Evolutionary conservation across 2,113 vertebrate species (phyloP).

Genomic region (Spilogale gracilis): DNA sequence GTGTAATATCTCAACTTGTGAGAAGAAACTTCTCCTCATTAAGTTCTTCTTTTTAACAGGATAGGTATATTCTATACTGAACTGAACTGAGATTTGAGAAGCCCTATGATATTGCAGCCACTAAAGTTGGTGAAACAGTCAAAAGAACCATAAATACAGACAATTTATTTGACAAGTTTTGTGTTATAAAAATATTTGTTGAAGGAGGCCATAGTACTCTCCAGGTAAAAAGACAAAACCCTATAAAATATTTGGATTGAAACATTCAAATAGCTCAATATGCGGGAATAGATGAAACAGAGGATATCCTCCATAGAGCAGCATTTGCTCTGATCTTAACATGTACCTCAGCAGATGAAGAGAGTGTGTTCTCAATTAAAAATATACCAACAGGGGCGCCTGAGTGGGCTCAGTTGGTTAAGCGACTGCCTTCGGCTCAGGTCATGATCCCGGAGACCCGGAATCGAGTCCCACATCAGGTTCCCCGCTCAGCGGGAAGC

Average conservation of each 20-base stretch:
- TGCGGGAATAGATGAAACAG: neutral
- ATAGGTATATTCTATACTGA: neutral
- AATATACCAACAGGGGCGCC: neutral
- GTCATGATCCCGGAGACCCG: too few species aligned
- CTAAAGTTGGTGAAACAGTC: neutral
- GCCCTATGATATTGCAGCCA: neutral
- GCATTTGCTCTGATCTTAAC: neutral
- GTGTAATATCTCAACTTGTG: neutral
- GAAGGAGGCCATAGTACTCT: neutral
- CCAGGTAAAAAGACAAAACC: neutral
- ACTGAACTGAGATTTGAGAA: neutral
- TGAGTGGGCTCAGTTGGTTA: too few species aligned
- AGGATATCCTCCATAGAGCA: neutral
- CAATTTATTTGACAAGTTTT: neutral
- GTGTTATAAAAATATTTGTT: slow-evolving; percentile 4
- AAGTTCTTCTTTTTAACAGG: neutral
- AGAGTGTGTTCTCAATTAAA: neutral
- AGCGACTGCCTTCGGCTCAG: too few species aligned
- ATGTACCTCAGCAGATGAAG: neutral
- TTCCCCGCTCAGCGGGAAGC: too few species aligned
- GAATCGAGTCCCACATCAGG: too few species aligned
- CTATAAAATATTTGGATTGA: neutral
- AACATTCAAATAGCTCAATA: neutral
- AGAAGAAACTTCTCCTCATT: neutral
- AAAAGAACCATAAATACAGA: neutral